Conservation (phyloP, 1,140 invertebrate genomes). For the Manduca sexta region DNA sequence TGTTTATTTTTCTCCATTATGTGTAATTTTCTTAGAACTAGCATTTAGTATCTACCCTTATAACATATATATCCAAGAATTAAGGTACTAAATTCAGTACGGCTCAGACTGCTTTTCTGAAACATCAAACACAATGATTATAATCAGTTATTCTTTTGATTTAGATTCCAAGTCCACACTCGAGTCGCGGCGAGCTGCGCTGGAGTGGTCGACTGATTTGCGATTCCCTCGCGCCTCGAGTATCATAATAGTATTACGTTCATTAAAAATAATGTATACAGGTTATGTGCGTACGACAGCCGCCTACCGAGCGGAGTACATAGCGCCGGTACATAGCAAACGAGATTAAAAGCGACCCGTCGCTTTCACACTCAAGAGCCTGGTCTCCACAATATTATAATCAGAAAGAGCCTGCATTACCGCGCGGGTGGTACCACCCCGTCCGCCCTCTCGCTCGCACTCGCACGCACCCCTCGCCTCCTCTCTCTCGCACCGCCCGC, state of each 20-base stretch:
- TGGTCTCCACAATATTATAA: constrained; percentile 44
- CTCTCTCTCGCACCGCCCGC: constrained; percentile 23
- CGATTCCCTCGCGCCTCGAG: too few relatives aligned
- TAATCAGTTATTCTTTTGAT: too few relatives aligned
- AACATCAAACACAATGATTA: neutral
- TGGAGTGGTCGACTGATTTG: too few relatives aligned
- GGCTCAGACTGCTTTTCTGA: neutral
- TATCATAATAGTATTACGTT: too few relatives aligned
- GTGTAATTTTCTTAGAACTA: too few relatives aligned
- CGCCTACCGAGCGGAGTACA: neutral
- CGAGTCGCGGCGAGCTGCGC: neutral
- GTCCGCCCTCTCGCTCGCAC: constrained; percentile 23
- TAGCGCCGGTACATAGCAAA: constrained; percentile 37
- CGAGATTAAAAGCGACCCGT: constrained; percentile 48
- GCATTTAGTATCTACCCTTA: too few relatives aligned
- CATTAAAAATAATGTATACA: too few relatives aligned
- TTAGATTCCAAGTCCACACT: neutral
- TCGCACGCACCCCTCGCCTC: neutral
- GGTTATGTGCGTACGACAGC: too few relatives aligned
- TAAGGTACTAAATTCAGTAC: too few relatives aligned
- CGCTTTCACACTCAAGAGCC: constrained; percentile 33
- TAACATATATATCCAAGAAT: too few relatives aligned
- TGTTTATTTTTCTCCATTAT: too few relatives aligned
- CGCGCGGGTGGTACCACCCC: constrained; percentile 39
- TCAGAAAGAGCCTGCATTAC: constrained; percentile 28